Percentiles rank a stretch among this genome's conserved stretches.
These are phyloP conservation scores for Hoplodrina blanda DNA, from an alignment of 2,888 invertebrate genomes.

Conservation along the genomic window DNA sequence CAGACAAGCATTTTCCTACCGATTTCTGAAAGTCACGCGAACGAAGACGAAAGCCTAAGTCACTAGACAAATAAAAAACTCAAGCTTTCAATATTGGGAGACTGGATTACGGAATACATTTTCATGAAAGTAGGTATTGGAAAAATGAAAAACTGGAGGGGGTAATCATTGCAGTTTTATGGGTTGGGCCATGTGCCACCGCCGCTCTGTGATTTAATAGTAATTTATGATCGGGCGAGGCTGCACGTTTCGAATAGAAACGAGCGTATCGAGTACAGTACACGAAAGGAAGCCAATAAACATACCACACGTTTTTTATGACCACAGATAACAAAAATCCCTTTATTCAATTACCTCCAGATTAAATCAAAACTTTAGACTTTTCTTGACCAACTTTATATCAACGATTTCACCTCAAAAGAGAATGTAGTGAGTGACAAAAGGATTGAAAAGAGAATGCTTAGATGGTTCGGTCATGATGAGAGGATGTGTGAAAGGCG, in stretches of 20 bases:
- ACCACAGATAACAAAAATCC: background rate
- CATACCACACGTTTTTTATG: background rate
- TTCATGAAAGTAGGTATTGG: constrained; percentile 14
- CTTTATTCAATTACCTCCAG: constrained; percentile 13
- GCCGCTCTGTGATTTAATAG: constrained; percentile 35
- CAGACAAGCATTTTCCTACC: background rate
- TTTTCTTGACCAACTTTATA: constrained; percentile 11
- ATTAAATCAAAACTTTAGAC: constrained; percentile 38
- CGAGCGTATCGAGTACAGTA: background rate
- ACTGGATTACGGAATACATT: constrained; percentile 1
- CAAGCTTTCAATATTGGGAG: constrained; percentile 25
- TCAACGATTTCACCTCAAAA: constrained; percentile 15
- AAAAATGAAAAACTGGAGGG: constrained; percentile 13
- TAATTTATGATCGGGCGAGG: constrained; percentile 21
- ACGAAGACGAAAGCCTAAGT: constrained; percentile 4
- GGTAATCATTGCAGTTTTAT: constrained; percentile 41
- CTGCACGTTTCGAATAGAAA: constrained; percentile 23
- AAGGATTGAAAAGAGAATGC: too few species aligned
- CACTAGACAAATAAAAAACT: constrained; percentile 33
- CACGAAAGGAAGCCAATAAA: constrained; percentile 4
- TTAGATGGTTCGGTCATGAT: too few species aligned
- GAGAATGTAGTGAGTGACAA: too few species aligned
- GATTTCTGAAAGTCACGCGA: constrained; percentile 15
- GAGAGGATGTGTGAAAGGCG: too few species aligned
- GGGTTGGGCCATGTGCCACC: constrained; percentile 17